Evolutionary conservation across 2,797 vertebrate genomes (phyloP).

Genomic region (Potorous gilbertii): DNA sequence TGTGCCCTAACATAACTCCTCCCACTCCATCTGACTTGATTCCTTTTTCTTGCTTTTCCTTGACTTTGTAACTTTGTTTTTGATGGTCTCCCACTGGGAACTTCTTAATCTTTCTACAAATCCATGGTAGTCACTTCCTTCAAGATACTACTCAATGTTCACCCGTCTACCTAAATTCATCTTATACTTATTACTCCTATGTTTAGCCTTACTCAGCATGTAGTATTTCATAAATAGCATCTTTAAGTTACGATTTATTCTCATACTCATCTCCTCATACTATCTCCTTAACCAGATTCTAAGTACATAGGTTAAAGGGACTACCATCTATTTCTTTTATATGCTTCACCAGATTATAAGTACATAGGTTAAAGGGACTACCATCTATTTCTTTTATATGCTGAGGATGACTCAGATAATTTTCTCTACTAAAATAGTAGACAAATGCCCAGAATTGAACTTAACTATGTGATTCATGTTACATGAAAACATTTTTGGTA

Average conservation of each 20-base stretch:
- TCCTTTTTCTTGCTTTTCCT: not conserved
- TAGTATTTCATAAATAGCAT: not conserved
- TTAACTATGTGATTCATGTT: constrained; percentile 33
- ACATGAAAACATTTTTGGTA: constrained; percentile 65
- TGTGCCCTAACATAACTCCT: not conserved
- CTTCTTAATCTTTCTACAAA: not conserved
- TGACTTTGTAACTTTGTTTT: not conserved
- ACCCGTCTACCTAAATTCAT: not conserved
- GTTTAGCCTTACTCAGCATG: not conserved
- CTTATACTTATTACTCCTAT: not conserved
- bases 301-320: constrained; percentile 74
- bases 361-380: constrained; percentile 74
- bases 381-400: not conserved
- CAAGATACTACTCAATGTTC: not conserved
- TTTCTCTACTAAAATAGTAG: not conserved
- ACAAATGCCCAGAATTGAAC: constrained; percentile 40
- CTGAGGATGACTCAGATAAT: not conserved
- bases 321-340: not conserved
- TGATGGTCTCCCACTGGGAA: not conserved
- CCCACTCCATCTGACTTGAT: not conserved
- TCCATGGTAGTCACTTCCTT: not conserved
- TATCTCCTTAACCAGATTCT: constrained; percentile 68
- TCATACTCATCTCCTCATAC: constrained; percentile 68
- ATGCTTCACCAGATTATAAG: constrained; percentile 49
- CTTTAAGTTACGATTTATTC: too few relatives aligned